These are phyloP conservation scores for Hippotragus niger DNA, from an alignment of 2,113 vertebrate genomes.

Conservation along the genomic window DNA sequence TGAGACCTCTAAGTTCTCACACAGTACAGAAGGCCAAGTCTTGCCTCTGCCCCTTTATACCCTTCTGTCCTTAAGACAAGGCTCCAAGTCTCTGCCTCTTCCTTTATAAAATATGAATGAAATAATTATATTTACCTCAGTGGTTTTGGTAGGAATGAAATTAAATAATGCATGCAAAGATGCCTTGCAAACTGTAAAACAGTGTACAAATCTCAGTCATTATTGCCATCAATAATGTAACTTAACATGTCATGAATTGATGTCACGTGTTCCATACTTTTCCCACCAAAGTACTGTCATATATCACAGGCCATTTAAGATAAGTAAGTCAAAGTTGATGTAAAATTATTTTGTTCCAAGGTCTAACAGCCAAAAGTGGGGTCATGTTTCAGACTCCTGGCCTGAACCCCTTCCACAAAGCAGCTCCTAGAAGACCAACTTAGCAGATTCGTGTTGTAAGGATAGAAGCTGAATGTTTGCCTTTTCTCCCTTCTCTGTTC, in stretches of 20 bases:
- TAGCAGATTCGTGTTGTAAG: not conserved
- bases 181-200: not conserved
- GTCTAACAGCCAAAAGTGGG: not conserved
- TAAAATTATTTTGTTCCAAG: not conserved
- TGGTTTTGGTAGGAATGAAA: not conserved
- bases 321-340: not conserved
- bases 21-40: not conserved
- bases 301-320: slow-evolving; percentile 28
- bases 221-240: not conserved
- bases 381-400: not conserved
- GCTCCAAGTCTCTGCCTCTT: not conserved
- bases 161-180: slow-evolving; percentile 38
- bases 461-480: not conserved
- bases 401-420: not conserved
- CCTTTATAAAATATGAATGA: slow-evolving; percentile 37
- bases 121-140: slow-evolving; percentile 9
- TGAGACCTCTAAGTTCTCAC: not conserved
- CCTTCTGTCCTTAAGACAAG: not conserved
- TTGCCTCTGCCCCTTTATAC: not conserved
- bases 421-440: not conserved
- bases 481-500: not conserved
- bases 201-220: not conserved
- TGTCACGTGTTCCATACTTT: not conserved
- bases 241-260: slow-evolving; percentile 34
- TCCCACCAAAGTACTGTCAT: not conserved